Base-by-base conservation (phyloP, 2,888 invertebrate species). In the Leuctra nigra region DNA sequence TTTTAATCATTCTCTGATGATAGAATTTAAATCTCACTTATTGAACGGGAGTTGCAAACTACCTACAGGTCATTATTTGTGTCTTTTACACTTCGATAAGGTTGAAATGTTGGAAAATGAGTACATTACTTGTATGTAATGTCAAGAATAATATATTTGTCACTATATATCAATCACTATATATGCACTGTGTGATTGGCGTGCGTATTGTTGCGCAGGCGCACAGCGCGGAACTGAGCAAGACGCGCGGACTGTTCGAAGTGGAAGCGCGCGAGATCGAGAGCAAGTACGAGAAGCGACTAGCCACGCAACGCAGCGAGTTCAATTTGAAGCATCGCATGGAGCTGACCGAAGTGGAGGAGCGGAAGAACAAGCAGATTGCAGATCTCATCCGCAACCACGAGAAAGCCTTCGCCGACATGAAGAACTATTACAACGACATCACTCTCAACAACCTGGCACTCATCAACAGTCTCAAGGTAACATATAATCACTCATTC, bases 341-440 rank as follows among this genome's bases (percentile, higher is more conserved):
- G 72, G 94, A 95, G 74, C 81, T 92, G 68, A 81, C 87, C 52
- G 91, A 95, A 73, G 84, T 93, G 7, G 93, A 94, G 69, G 93
- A 94, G 68, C 79, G 92, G 39, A 96, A 96, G 73, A 93, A 93
- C 71, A 82, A 82, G 53, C 94, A 94, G 68, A 81, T 95, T 3
- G 81, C 84, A 9, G 85, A 85, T 36, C 72, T 96, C 59, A 88
- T 90, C 61, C 70, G 71, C 63, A 83, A 87, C 66, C 94, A 97
- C 67, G 91, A 92, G 61, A 82, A 82, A 64, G 86, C 91, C 0
- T 91, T 93, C 69, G 79, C 83, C 41, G 91, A 95, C 69, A 85
- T 96, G 74, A 95, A 94, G 70, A 90, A 87, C 71, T 96, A 95
- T 73, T 97, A 95, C 68, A 94, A 94, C 67, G 93, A 95, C 66